Evolutionary conservation across 2,797 vertebrate species (phyloP).

Genomic region (Sebastes reedi): DNA sequence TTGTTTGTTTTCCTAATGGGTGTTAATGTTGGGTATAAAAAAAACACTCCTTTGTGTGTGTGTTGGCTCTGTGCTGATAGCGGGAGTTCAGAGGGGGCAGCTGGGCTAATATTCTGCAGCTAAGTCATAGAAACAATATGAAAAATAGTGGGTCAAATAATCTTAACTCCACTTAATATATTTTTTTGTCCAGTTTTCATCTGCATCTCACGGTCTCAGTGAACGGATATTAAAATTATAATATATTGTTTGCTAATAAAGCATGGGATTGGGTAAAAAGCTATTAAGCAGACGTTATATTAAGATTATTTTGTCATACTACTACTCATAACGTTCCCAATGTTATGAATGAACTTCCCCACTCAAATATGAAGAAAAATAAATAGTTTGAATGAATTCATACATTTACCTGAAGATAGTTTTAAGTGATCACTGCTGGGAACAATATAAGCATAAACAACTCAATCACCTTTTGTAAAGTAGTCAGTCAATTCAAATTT

Average conservation of each 20-base stretch:
- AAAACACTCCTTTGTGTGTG: slow-evolving; percentile 28
- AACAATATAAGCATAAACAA: neutral
- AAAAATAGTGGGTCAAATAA: neutral
- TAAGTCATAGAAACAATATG: neutral
- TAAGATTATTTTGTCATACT: neutral
- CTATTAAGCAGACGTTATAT: neutral
- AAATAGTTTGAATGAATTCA: neutral
- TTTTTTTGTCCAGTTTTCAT: neutral
- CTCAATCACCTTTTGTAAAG: neutral
- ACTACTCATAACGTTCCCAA: neutral
- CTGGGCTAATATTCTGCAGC: neutral
- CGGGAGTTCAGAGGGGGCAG: neutral
- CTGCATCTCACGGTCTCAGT: neutral
- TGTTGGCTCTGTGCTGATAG: neutral
- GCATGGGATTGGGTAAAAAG: neutral
- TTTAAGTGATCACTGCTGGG: neutral
- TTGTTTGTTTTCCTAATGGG: slow-evolving; percentile 67
- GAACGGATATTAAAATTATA: neutral
- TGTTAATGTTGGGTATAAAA: slow-evolving; percentile 22
- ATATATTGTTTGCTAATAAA: neutral
- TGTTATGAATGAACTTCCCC: neutral
- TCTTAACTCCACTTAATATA: neutral
- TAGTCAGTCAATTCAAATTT: neutral
- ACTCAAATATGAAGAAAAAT: neutral
- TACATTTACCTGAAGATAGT: neutral